A percentile compares a stretch with the other conserved stretches of the same genome.
phyloP scores from a whole-genome alignment of 2,797 vertebrate genomes.

The Acipenser ruthenus region DNA sequence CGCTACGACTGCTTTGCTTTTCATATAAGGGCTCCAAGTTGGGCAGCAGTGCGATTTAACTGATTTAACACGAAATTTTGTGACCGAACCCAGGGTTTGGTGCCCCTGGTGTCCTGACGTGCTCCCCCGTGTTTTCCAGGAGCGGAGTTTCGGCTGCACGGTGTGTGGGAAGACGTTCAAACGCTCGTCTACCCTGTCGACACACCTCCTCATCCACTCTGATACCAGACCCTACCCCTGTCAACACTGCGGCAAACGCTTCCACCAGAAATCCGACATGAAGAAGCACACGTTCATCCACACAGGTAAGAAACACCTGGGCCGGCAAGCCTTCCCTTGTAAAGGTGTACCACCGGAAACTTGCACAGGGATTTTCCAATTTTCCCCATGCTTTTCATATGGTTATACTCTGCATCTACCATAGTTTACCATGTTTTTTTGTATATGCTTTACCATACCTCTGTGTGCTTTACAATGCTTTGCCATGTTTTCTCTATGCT shows the following conservation, averaged over 20 bases:
- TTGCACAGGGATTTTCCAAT: slow-evolving; percentile 24
- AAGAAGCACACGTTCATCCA: slow-evolving; percentile 75
- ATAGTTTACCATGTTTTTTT: too few relatives aligned
- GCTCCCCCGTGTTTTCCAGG: slow-evolving; percentile 31
- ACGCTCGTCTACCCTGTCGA: slow-evolving; percentile 54
- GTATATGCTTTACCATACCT: too few relatives aligned
- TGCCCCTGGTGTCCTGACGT: background rate
- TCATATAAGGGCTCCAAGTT: too few relatives aligned
- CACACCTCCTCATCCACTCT: slow-evolving; percentile 59
- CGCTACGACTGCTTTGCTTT: too few relatives aligned
- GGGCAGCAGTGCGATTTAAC: too few relatives aligned
- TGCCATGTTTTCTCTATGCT: too few relatives aligned
- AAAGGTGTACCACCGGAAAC: background rate
- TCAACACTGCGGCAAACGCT: slow-evolving; percentile 53
- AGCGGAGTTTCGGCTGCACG: slow-evolving; percentile 48
- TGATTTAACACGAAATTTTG: background rate
- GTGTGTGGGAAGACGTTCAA: slow-evolving; percentile 58
- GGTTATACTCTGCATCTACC: background rate
- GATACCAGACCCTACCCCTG: slow-evolving; percentile 55
- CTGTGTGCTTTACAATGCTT: too few relatives aligned
- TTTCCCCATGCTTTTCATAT: slow-evolving; percentile 19
- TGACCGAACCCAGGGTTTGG: background rate
- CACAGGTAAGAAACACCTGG: slow-evolving; percentile 47
- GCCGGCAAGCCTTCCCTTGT: background rate
- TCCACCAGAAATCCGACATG: slow-evolving; percentile 71